Percentiles rank a stretch among this genome's conserved stretches.
These are phyloP conservation scores for Olivierus martensii DNA, from an alignment of 1,140 invertebrate species.

Conservation along the genomic window DNA sequence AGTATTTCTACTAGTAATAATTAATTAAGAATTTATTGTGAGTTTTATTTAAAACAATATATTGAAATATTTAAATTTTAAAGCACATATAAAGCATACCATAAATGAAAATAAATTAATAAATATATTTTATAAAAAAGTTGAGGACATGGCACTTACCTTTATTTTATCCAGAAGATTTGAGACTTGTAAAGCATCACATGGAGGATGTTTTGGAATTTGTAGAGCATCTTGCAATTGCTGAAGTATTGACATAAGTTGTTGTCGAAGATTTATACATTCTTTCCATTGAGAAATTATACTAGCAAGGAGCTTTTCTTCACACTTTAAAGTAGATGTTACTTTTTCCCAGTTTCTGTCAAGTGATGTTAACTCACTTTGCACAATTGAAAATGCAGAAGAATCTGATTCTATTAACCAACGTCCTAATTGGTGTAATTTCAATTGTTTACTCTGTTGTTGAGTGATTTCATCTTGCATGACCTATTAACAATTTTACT, in stretches of 20 bases:
- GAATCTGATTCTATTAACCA: conserved; percentile 65
- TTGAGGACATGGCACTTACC: conserved; percentile 10
- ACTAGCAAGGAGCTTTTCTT: conserved; percentile 45
- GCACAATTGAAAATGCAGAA: conserved; percentile 55
- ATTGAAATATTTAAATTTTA: too few relatives aligned
- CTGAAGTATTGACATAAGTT: conserved; percentile 22
- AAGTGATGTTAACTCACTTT: conserved; percentile 54
- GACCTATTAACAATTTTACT: not conserved
- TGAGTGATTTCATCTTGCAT: conserved; percentile 8
- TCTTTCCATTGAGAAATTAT: conserved; percentile 57
- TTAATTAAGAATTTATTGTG: too few relatives aligned
- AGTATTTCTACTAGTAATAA: too few relatives aligned
- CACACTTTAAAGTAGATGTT: conserved; percentile 52
- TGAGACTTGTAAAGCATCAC: conserved; percentile 20
- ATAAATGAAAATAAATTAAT: too few relatives aligned
- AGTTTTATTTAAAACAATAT: too few relatives aligned
- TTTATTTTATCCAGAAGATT: conserved; percentile 29
- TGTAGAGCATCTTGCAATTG: conserved; percentile 3
- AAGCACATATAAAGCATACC: too few relatives aligned
- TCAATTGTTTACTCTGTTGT: not conserved
- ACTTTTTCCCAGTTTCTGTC: conserved; percentile 66
- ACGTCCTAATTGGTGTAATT: conserved; percentile 50
- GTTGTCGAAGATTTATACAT: conserved; percentile 33
- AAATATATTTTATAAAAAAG: too few relatives aligned
- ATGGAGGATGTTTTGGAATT: not conserved